These are phyloP conservation scores for Oryzias sinensis DNA, from an alignment of 2,797 vertebrate species.

Conservation along the genomic window DNA sequence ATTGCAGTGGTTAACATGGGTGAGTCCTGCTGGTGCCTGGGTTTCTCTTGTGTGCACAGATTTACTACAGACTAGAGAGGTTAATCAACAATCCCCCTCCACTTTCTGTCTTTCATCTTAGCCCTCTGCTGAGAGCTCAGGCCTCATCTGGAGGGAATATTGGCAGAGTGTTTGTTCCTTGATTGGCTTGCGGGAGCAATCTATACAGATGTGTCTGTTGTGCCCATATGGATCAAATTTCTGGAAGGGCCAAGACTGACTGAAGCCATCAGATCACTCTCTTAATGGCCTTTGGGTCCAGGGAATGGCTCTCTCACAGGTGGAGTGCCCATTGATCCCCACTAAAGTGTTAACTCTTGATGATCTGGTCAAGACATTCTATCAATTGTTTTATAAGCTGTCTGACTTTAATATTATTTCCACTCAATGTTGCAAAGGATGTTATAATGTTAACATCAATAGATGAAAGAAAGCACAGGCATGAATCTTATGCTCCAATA, in stretches of 20 bases:
- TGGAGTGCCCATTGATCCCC: slow-evolving; percentile 53
- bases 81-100: slow-evolving; percentile 68
- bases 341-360: slow-evolving; percentile 44
- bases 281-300: slow-evolving; percentile 57
- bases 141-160: slow-evolving; percentile 70
- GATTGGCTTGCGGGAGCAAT: slow-evolving; percentile 71
- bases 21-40: slow-evolving; percentile 34
- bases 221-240: slow-evolving; percentile 65
- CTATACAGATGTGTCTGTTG: slow-evolving; percentile 70
- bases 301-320: slow-evolving; percentile 43
- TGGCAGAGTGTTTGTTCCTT: slow-evolving; percentile 72
- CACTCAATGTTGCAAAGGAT: not conserved
- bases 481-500: too few relatives aligned
- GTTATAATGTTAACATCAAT: slow-evolving; percentile 7
- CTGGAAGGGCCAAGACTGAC: slow-evolving; percentile 50
- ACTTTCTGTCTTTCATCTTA: slow-evolving; percentile 63
- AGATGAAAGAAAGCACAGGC: not conserved
- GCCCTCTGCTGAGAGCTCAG: slow-evolving; percentile 52
- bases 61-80: slow-evolving; percentile 58
- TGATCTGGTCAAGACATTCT: slow-evolving; percentile 37
- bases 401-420: slow-evolving; percentile 22
- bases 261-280: slow-evolving; percentile 63
- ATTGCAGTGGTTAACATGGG: slow-evolving; percentile 53
- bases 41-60: slow-evolving; percentile 60
- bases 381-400: slow-evolving; percentile 31